These are phyloP conservation scores for Orthosia gothica DNA, from an alignment of 2,888 invertebrate species.

Conservation along the genomic window DNA sequence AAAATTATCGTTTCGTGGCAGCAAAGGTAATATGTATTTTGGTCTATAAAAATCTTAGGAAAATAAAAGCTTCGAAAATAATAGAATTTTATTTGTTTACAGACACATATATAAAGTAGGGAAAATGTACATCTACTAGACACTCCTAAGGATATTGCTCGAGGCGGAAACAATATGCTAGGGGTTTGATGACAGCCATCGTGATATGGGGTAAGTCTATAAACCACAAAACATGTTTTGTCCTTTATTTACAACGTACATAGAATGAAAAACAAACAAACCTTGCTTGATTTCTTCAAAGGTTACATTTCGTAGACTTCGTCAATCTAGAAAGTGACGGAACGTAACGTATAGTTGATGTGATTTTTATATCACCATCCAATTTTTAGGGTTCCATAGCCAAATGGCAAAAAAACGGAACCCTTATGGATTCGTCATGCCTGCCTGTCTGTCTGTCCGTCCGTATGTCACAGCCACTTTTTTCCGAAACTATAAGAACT, in stretches of 20 bases:
- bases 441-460: too few relatives aligned
- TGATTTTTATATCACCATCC: too few relatives aligned
- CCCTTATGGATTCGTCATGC: too few relatives aligned
- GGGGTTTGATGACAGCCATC: conserved; percentile 25
- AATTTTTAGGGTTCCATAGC: too few relatives aligned
- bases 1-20: background rate
- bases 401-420: too few relatives aligned
- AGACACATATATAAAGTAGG: background rate
- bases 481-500: too few relatives aligned
- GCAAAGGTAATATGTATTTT: background rate
- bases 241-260: conserved; percentile 22
- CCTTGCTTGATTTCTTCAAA: background rate
- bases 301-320: background rate
- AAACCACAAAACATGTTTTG: conserved; percentile 17
- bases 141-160: conserved; percentile 1
- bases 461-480: too few relatives aligned
- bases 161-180: conserved; percentile 32
- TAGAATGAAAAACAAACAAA: conserved; percentile 19
- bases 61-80: background rate
- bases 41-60: too few relatives aligned
- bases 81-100: background rate
- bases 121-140: background rate
- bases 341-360: too few relatives aligned
- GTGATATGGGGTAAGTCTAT: conserved; percentile 20
- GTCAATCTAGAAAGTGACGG: too few relatives aligned